Percentiles rank a stretch among this genome's conserved stretches.
These are phyloP conservation scores for Sclerurus mexicanus DNA, from an alignment of 2,113 vertebrate genomes.

Conservation along the genomic window DNA sequence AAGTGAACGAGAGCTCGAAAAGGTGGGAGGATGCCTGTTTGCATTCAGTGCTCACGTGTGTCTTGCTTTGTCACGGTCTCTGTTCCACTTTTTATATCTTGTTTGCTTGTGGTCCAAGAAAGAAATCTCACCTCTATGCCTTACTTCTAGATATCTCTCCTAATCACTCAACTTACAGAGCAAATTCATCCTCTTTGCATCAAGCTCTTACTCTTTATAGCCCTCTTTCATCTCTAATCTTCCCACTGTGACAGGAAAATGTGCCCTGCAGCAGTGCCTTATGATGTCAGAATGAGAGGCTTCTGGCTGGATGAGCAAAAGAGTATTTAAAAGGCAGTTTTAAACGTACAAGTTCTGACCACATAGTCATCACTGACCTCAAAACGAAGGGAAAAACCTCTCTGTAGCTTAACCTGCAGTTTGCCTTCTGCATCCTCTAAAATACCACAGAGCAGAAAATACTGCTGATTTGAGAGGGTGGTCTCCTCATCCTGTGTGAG, in stretches of 20 bases:
- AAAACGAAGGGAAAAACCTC: background rate
- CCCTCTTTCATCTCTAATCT: constrained; percentile 6
- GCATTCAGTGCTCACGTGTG: background rate
- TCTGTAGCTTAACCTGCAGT: background rate
- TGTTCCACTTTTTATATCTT: background rate
- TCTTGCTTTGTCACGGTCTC: background rate
- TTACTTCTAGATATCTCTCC: background rate
- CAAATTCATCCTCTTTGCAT: constrained; percentile 2
- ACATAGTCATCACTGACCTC: background rate
- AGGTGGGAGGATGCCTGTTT: background rate
- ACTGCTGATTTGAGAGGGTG: background rate
- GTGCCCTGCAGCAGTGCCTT: background rate
- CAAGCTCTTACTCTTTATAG: background rate
- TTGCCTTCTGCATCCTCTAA: background rate
- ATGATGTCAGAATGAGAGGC: constrained; percentile 16
- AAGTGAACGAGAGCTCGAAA: background rate
- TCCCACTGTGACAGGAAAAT: constrained; percentile 6
- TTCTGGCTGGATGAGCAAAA: constrained; percentile 10
- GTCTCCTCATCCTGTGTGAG: background rate
- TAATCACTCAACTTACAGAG: background rate
- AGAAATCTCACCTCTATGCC: background rate
- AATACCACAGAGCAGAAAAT: background rate
- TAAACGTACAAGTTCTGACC: background rate
- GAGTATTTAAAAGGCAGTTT: background rate
- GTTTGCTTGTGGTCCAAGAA: background rate